These are phyloP conservation scores for Osmerus mordax DNA, from an alignment of 2,113 vertebrate genomes.

Conservation along the genomic window DNA sequence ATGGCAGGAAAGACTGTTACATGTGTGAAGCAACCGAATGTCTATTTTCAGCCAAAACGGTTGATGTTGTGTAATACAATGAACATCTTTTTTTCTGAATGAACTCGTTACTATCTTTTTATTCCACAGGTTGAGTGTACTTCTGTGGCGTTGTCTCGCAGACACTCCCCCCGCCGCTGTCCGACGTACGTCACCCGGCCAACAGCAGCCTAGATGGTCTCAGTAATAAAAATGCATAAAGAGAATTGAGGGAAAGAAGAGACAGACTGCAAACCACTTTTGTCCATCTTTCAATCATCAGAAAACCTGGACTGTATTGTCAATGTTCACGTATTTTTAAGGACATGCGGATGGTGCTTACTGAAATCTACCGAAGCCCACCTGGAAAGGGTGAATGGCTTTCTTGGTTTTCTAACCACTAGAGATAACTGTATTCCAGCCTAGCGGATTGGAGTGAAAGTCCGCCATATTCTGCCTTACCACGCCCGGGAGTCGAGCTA, in stretches of 20 bases:
- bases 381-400: slow-evolving; percentile 21
- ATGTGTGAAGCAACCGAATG: no score
- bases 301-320: background rate
- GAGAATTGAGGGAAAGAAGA: slow-evolving; percentile 60
- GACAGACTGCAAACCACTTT: slow-evolving; percentile 26
- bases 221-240: slow-evolving; percentile 64
- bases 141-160: slow-evolving; percentile 25
- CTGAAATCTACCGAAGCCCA: background rate
- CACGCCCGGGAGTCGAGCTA: slow-evolving; percentile 71
- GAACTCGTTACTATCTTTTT: no score
- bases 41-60: no score
- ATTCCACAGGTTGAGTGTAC: background rate
- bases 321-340: slow-evolving; percentile 11
- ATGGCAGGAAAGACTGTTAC: no score
- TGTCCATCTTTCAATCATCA: background rate
- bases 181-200: slow-evolving; percentile 29
- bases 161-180: slow-evolving; percentile 50
- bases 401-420: slow-evolving; percentile 37
- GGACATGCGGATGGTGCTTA: background rate
- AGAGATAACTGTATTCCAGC: slow-evolving; percentile 60
- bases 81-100: no score
- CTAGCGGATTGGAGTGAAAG: slow-evolving; percentile 69
- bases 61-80: no score
- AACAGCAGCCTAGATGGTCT: slow-evolving; percentile 67
- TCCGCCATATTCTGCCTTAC: slow-evolving; percentile 77